These are phyloP conservation scores for Morinoia aosen DNA, from an alignment of 2,888 invertebrate species.

Conservation along the genomic window DNA sequence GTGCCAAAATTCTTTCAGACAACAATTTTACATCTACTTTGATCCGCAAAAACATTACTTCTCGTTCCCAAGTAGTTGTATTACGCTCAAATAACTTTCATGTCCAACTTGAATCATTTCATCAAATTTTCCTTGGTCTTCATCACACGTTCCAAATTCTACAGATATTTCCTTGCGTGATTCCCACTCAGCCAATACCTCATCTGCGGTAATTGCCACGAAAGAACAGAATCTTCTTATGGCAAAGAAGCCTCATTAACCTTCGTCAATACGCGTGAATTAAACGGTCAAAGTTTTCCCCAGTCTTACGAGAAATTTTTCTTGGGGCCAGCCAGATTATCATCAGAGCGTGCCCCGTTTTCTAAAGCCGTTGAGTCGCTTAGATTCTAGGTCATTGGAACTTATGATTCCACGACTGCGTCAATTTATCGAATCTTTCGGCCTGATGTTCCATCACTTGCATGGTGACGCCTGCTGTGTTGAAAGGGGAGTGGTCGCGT, in stretches of 20 bases:
- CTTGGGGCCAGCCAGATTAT: background rate
- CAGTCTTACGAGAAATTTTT: background rate
- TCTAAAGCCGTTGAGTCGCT: background rate
- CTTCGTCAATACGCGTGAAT: background rate
- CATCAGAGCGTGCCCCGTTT: background rate
- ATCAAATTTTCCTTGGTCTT: background rate
- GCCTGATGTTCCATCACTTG: too few relatives aligned
- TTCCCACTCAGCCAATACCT: background rate
- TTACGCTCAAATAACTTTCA: too few relatives aligned
- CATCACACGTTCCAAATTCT: background rate
- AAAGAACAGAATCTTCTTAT: background rate
- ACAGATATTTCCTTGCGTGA: background rate
- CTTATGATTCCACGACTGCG: too few relatives aligned
- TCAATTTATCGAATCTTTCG: too few relatives aligned
- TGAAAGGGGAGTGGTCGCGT: too few relatives aligned
- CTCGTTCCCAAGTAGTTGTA: too few relatives aligned
- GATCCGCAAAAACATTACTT: too few relatives aligned
- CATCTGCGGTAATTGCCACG: background rate
- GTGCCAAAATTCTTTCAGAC: too few relatives aligned
- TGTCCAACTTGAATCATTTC: too few relatives aligned
- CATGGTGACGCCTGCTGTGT: too few relatives aligned
- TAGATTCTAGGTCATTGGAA: background rate
- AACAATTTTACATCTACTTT: too few relatives aligned
- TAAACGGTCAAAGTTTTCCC: background rate
- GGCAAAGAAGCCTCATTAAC: conserved; percentile 4